These are phyloP conservation scores for Troglohyphantes excavatus DNA, from an alignment of 2,888 invertebrate species.

Conservation along the genomic window DNA sequence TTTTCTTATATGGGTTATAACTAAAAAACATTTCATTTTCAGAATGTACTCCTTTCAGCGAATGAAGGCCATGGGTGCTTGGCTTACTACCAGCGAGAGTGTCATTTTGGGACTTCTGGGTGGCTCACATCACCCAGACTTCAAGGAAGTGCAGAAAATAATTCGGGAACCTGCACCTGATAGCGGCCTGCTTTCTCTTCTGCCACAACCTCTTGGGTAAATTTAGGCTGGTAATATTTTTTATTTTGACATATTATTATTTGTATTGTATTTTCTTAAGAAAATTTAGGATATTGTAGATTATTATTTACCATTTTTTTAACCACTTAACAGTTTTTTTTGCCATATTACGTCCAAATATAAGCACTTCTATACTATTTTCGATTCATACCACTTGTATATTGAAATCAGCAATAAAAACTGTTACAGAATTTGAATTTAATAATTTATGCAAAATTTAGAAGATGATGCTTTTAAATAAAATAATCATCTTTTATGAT, in stretches of 20 bases:
- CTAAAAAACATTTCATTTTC: background rate
- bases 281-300: too few species aligned
- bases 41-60: constrained; percentile 84
- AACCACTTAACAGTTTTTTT: too few species aligned
- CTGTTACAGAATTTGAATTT: too few species aligned
- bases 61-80: constrained; percentile 85
- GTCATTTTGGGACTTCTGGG: constrained; percentile 85
- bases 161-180: constrained; percentile 84
- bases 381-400: too few species aligned
- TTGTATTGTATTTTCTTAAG: background rate
- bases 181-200: constrained; percentile 83
- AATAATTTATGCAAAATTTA: too few species aligned
- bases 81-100: constrained; percentile 85
- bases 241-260: background rate
- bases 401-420: too few species aligned
- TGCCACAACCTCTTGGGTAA: constrained; percentile 61
- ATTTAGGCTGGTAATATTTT: constrained; percentile 22
- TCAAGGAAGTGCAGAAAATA: constrained; percentile 85
- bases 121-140: constrained; percentile 85
- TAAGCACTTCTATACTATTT: too few species aligned
- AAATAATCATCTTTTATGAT: too few species aligned
- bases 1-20: too few species aligned
- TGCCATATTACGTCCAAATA: too few species aligned
- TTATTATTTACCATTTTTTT: too few species aligned
- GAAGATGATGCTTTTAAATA: too few species aligned